phyloP scores from a whole-genome alignment of 2,888 invertebrate species.

The Andrena hattorfiana region DNA sequence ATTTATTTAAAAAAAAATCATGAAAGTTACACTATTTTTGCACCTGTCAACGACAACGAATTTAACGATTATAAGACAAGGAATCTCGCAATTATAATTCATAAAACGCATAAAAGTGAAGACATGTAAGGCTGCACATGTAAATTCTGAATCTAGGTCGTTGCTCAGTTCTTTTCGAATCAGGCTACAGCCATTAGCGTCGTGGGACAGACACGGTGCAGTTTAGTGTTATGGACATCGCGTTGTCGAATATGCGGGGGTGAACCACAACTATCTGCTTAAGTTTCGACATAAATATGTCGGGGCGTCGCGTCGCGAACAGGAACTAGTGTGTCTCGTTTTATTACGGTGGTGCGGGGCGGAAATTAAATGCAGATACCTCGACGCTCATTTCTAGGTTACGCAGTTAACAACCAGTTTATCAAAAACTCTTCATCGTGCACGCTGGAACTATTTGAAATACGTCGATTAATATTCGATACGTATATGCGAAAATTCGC shows the following conservation, averaged over 20 bases:
- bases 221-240: constrained; percentile 9
- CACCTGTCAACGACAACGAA: no score
- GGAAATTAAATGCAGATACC: constrained; percentile 61
- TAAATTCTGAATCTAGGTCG: no score
- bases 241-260: constrained; percentile 19
- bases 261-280: constrained; percentile 38
- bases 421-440: constrained; percentile 10
- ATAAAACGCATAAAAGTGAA: no score
- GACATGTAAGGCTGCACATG: no score
- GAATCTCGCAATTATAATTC: no score
- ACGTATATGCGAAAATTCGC: background rate
- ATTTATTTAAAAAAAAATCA: no score
- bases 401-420: constrained; percentile 47
- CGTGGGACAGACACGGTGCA: no score
- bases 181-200: no score
- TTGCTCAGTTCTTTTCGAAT: no score
- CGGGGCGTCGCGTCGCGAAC: constrained; percentile 30
- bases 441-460: constrained; percentile 18
- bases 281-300: constrained; percentile 69
- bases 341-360: constrained; percentile 30
- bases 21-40: no score
- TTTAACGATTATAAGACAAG: no score
- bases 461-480: constrained; percentile 21
- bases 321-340: constrained; percentile 39
- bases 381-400: constrained; percentile 57